phyloP scores from a whole-genome alignment of 2,888 invertebrate genomes.

The Dioctria rufipes region DNA sequence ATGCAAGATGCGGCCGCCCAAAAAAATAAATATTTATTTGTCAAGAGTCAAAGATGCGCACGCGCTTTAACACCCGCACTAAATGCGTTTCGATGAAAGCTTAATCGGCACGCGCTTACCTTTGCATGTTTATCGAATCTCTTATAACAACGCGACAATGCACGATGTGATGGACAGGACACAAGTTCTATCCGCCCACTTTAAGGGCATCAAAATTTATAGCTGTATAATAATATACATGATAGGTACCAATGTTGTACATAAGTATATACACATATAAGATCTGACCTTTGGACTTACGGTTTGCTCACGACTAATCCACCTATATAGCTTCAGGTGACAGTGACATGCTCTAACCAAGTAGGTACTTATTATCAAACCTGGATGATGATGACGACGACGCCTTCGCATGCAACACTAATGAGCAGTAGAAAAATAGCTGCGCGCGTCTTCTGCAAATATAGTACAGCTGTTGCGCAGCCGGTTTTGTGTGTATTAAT shows the following conservation, averaged over 20 bases:
- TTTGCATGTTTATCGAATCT: neutral
- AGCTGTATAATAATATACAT: neutral
- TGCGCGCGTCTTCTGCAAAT: slow-evolving; percentile 23
- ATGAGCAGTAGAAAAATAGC: neutral
- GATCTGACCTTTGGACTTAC: slow-evolving; percentile 16
- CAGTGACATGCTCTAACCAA: slow-evolving; percentile 9
- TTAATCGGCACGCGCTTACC: slow-evolving; percentile 38
- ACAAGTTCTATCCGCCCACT: neutral
- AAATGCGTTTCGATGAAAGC: neutral
- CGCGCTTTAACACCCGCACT: slow-evolving; percentile 31
- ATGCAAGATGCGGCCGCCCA: neutral
- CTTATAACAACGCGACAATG: neutral
- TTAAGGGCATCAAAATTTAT: slow-evolving; percentile 20
- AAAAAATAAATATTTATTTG: neutral
- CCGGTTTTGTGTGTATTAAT: neutral
- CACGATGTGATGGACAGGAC: slow-evolving; percentile 4
- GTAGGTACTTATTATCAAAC: slow-evolving; percentile 1
- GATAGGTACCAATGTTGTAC: too few relatives aligned
- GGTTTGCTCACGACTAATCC: slow-evolving; percentile 15
- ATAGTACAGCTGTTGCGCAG: slow-evolving; percentile 38
- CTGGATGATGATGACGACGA: neutral
- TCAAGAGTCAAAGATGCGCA: slow-evolving; percentile 17
- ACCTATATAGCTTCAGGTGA: slow-evolving; percentile 7
- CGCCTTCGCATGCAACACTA: slow-evolving; percentile 40
- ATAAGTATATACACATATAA: neutral